Evolutionary conservation across 2,888 invertebrate genomes (phyloP), one percentile per base, ranked within the genome.

Genomic region (Spisula solida): DNA sequence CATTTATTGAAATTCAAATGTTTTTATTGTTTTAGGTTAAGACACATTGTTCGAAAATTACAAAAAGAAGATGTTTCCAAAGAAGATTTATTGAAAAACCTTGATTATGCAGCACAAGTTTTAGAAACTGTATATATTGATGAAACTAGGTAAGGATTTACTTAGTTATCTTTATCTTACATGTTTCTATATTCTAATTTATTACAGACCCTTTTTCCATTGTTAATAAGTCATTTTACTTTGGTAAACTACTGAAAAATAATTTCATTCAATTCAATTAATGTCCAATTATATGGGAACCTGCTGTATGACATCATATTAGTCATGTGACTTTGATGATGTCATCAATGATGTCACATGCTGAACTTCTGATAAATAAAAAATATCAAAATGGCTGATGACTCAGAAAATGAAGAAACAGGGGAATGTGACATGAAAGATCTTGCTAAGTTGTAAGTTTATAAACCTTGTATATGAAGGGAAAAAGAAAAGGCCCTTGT

Each of bases 111-210:
- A 86, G 98, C 98, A 29, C 98, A 98, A 96, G 99, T 99, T 80
- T 97, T 99, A 93, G 99, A 99, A 97, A 98, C 98, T 20, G 98
- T 98, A 93, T 99, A 98, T 97, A 98, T 98, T 96, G 99, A 99
- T 97, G 99, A 99, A 97, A 98, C 98, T 97, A 98, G 98, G 99
- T 98, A 98, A 92, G 78, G 25, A 41, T 78, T 47, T 20, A 47
- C 12, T 14, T 25, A 78, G 1, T 47, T 48, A 47, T n/a, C 16
- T 81, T 55, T 81, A 31, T 51, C 1, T 81, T 31, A 56, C 12
- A 56, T 81, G 25, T 31, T 55, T 55, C 51, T 55, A 5, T 55
- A 81, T 14, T 81, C 47, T 48, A 14, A 20, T 78, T 78, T 14
- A 18, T 34, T 66, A 10, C 12, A 66, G n/a, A 25, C 14, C 16